Evolutionary conservation across 2,888 invertebrate species (phyloP).

Genomic region (Rhagonycha fulva): DNA sequence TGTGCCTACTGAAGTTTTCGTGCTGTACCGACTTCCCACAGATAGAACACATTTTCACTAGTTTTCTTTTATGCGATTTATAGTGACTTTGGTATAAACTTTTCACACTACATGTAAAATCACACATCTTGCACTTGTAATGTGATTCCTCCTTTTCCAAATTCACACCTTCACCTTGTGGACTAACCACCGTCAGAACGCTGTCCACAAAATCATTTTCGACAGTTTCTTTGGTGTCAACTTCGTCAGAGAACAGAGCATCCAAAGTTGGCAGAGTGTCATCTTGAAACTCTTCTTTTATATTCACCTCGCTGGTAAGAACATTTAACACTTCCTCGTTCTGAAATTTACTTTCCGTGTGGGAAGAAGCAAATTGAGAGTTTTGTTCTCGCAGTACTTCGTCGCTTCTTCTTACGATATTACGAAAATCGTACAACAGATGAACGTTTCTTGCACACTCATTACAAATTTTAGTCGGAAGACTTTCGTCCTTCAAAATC

Average conservation of each 20-base stretch:
- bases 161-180: background rate
- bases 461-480: background rate
- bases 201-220: background rate
- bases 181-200: background rate
- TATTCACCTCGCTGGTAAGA: background rate
- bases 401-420: background rate
- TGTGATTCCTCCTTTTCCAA: background rate
- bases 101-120: background rate
- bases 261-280: background rate
- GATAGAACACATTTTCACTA: background rate
- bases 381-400: background rate
- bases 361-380: background rate
- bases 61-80: background rate
- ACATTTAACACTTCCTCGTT: background rate
- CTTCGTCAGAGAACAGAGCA: background rate
- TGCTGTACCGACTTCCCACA: background rate
- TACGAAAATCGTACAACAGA: background rate
- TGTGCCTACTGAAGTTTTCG: background rate
- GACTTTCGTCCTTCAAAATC: background rate
- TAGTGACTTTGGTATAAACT: background rate
- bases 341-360: background rate
- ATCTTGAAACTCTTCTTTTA: background rate
- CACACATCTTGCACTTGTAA: background rate
- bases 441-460: background rate
- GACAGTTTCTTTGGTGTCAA: background rate